Evolutionary conservation across 2,888 invertebrate species (phyloP).

Genomic region (Hemithea aestivaria): DNA sequence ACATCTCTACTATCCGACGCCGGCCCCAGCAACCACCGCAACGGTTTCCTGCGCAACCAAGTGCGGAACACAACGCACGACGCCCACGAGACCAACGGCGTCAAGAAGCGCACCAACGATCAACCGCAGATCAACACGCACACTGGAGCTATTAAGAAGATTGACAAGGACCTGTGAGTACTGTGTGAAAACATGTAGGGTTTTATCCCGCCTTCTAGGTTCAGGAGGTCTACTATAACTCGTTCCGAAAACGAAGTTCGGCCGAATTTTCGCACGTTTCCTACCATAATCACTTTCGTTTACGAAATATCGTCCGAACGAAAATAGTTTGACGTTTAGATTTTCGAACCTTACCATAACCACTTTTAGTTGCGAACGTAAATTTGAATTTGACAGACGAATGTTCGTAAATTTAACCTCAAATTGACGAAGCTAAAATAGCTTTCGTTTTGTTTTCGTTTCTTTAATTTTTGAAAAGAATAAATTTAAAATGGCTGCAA

Average conservation of each 20-base stretch:
- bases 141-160: conserved; percentile 42
- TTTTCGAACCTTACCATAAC: no score
- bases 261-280: no score
- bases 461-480: background rate
- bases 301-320: no score
- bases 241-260: no score
- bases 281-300: background rate
- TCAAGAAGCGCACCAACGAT: conserved; percentile 60
- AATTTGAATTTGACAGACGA: background rate
- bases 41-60: conserved; percentile 7
- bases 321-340: no score
- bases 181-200: background rate
- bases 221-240: no score
- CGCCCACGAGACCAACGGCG: conserved; percentile 29
- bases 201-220: no score
- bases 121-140: conserved; percentile 64
- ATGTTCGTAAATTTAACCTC: background rate
- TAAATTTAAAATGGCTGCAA: conserved; percentile 2
- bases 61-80: conserved; percentile 2
- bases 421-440: background rate
- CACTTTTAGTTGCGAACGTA: no score
- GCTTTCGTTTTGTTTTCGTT: background rate
- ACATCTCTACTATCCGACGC: conserved; percentile 21
- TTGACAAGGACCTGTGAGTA: conserved; percentile 52
- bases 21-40: conserved; percentile 9